These are phyloP conservation scores for Platycheirus albimanus DNA, from an alignment of 2,888 invertebrate genomes.

Conservation along the genomic window DNA sequence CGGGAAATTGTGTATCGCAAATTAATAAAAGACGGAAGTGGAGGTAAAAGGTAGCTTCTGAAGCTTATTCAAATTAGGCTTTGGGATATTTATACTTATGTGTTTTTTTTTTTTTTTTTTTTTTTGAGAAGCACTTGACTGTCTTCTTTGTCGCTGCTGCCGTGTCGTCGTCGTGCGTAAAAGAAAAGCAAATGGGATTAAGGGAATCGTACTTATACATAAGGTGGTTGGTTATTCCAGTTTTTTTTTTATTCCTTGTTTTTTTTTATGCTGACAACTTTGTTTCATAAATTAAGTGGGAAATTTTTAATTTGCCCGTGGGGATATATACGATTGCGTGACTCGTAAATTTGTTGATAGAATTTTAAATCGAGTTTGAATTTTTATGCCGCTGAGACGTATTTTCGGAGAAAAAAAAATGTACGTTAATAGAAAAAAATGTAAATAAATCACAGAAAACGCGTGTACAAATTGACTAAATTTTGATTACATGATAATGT, in stretches of 20 bases:
- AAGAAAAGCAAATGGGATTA: slow-evolving; percentile 53
- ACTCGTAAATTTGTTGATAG: slow-evolving; percentile 53
- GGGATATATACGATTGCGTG: slow-evolving; percentile 46
- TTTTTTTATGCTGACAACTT: slow-evolving; percentile 39
- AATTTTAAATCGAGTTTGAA: slow-evolving; percentile 43
- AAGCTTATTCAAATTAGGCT: slow-evolving; percentile 60
- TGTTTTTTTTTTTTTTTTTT: slow-evolving; percentile 2
- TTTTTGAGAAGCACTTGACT: slow-evolving; percentile 36
- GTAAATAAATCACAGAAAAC: not conserved
- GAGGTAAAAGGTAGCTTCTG: slow-evolving; percentile 45
- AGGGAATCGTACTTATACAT: slow-evolving; percentile 56
- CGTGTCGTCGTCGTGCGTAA: slow-evolving; percentile 51
- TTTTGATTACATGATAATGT: too few species aligned
- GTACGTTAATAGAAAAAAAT: not conserved
- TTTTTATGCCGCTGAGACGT: slow-evolving; percentile 15
- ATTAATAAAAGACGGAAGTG: slow-evolving; percentile 47
- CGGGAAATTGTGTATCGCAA: slow-evolving; percentile 53
- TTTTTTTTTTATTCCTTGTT: not conserved
- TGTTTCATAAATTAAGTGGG: slow-evolving; percentile 62
- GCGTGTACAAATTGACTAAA: slow-evolving; percentile 6
- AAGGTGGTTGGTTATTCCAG: slow-evolving; percentile 10
- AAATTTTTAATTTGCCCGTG: slow-evolving; percentile 51
- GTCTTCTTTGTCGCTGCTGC: slow-evolving; percentile 24
- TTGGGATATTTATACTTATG: slow-evolving; percentile 46
- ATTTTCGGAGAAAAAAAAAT: not conserved